Conservation (phyloP, 2,113 vertebrate species). For the Halichoeres trimaculatus region DNA sequence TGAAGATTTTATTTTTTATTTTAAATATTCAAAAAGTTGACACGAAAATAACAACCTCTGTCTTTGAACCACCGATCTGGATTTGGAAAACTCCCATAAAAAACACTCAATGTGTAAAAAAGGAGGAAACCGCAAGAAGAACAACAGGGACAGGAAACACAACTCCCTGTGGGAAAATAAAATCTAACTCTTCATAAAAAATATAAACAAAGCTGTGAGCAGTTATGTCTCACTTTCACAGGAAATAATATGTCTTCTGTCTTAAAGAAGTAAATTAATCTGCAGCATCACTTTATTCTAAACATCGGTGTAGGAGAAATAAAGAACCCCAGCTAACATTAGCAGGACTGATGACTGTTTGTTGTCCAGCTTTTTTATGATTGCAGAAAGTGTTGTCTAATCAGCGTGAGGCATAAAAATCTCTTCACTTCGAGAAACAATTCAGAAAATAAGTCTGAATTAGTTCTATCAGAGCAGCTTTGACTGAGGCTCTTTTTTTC, state of each 20-base stretch:
- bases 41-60: not conserved
- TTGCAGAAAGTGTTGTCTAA: too few relatives aligned
- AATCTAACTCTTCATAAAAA: not conserved
- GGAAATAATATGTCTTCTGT: constrained; percentile 4
- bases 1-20: not conserved
- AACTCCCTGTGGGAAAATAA: not conserved
- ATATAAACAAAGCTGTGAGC: constrained; percentile 3
- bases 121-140: not conserved
- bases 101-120: not conserved
- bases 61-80: not conserved
- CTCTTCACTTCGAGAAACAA: not conserved
- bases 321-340: too few relatives aligned
- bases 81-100: not conserved
- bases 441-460: not conserved
- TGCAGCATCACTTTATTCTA: not conserved
- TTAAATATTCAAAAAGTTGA: not conserved
- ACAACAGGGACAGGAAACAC: not conserved
- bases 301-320: too few relatives aligned
- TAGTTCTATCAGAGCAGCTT: not conserved
- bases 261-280: not conserved
- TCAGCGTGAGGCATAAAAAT: too few relatives aligned
- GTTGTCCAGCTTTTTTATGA: not conserved
- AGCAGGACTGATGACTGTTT: not conserved
- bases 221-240: constrained; percentile 10
- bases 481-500: not conserved